Base-by-base conservation (phyloP, 1,140 invertebrate genomes). In the Leptopilina boulardi region DNA sequence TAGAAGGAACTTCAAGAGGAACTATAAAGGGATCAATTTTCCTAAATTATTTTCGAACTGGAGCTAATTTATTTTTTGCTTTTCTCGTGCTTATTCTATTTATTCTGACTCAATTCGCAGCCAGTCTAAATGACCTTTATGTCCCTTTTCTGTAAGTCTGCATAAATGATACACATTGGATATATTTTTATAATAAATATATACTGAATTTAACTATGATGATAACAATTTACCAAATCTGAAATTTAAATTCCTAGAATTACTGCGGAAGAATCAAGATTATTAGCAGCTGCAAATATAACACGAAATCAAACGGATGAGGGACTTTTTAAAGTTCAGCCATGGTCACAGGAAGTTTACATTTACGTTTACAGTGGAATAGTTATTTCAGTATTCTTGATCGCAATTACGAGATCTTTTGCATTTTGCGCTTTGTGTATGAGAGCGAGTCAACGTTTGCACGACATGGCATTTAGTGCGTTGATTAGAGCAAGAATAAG, bases 111-210 rank as follows among this genome's bases (percentile, higher is more conserved):
- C 95, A 96, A 88, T 84, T 93, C 19, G 84, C 93, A 21, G 93
- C 92, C 34, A 95, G 94, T 78, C 90, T 92, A 13, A 93, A 93
- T 34, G 95, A 96, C 82, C 94, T 93, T 83, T 96, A 94, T 89
- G 89, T 95, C 10, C 93, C 93, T 56, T 93, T 93, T 84, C 93
- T 95, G 94, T 91, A 56, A 87, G 90, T 86, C 3, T 15, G 13
- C 15, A 13, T n/a, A 47, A 47, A n/a, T 47, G 11, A 15, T 3
- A n/a, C 13, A 47, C 3, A 47, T n/a, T 9, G 13, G 44, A 47
- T 3, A 93, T 21, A 56, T 74, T 92, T 85, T 92, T 92, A 66
- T 90, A 92, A 71, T 42, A 11, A 11, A 5, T 34, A 13, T 47
- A 0, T 70, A 44, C 34, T 10, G 3, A 70, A 6, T 2, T 11